A percentile compares a stretch with the other conserved stretches of the same genome.
phyloP scores from a whole-genome alignment of 2,797 vertebrate species.

The Yasuhikotakia modesta region DNA sequence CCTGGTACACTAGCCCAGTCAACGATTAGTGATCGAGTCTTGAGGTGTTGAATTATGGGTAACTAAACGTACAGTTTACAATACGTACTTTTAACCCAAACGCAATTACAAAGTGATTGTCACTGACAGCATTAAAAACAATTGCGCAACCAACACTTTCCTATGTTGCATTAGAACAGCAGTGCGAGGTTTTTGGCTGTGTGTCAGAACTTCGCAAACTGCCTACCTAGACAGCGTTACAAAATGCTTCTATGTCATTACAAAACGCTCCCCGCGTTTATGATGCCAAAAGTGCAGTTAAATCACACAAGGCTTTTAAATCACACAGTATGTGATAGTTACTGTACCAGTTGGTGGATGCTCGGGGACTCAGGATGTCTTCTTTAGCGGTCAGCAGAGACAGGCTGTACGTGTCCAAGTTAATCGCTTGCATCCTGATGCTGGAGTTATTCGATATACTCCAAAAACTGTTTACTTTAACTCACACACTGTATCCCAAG shows the following conservation, averaged over 20 bases:
- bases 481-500: neutral
- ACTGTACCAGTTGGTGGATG: constrained; percentile 84
- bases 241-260: too few species aligned
- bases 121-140: neutral
- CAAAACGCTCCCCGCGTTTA: too few species aligned
- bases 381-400: constrained; percentile 85
- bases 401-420: constrained; percentile 85
- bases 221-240: neutral
- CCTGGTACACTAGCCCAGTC: neutral
- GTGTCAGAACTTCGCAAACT: neutral
- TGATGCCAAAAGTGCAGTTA: neutral
- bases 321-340: neutral
- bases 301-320: too few species aligned
- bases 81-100: neutral
- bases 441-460: constrained; percentile 11
- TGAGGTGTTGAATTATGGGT: too few species aligned
- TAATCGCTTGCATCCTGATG: constrained; percentile 70
- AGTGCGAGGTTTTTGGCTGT: neutral
- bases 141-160: constrained; percentile 10
- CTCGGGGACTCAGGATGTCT: constrained; percentile 81
- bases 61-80: neutral
- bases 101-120: neutral
- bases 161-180: neutral
- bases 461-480: constrained; percentile 24
- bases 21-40: too few species aligned